Conservation (phyloP, 1,140 invertebrate genomes). For the Drosophila albomicans region DNA sequence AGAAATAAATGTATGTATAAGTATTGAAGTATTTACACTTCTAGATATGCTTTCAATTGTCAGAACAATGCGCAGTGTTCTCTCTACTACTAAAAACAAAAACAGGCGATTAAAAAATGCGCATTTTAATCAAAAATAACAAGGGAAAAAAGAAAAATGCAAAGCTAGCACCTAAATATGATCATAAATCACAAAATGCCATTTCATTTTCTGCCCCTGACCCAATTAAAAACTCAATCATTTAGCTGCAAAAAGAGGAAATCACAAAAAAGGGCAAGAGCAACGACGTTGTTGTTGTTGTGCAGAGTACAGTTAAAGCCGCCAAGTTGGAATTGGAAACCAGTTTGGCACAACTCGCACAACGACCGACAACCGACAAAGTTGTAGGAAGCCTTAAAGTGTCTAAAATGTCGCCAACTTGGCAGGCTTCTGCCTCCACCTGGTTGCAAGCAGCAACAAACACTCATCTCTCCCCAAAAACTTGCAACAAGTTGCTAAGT, state of each 20-base stretch:
- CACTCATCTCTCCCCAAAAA: constrained; percentile 4
- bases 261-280: constrained; percentile 42
- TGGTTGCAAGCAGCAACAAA: constrained; percentile 30
- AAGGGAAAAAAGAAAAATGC: constrained; percentile 10
- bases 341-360: constrained; percentile 25
- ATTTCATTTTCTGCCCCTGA: constrained; percentile 63
- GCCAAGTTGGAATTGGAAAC: constrained; percentile 15
- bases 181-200: constrained; percentile 28
- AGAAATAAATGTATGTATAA: neutral
- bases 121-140: neutral
- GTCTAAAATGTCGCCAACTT: constrained; percentile 78
- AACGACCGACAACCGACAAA: neutral
- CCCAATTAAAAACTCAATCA: constrained; percentile 61
- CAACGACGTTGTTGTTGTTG: neutral
- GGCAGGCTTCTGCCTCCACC: constrained; percentile 63
- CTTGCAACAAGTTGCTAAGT: constrained; percentile 54
- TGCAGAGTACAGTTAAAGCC: constrained; percentile 30
- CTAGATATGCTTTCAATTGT: neutral
- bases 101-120: neutral
- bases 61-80: neutral
- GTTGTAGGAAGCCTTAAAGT: constrained; percentile 73
- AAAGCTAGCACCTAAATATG: constrained; percentile 17
- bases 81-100: neutral
- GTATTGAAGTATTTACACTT: too few species aligned
- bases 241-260: constrained; percentile 30